Evolutionary conservation across 1,140 invertebrate genomes (phyloP), one percentile per base, ranked within the genome.

Genomic region (Aphelinus atriplicis): DNA sequence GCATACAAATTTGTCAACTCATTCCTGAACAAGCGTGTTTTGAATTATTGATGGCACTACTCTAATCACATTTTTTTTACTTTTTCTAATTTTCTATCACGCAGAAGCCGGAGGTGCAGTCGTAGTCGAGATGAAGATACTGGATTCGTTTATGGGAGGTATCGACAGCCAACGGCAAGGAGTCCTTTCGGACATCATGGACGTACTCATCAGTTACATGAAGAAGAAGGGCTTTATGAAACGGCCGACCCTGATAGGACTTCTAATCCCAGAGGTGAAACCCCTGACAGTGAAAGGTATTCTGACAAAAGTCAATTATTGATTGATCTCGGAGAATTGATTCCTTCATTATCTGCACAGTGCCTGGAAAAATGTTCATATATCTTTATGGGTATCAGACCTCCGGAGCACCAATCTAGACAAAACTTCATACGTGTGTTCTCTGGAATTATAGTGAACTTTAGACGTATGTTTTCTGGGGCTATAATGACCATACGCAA

Each of bases 231-330:
- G 84, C 94, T 95, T 79, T 95, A 95, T 85, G 94, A 95, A 89
- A 94, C 92, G 81, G 94, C 94, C 78, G 94, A 95, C 88, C 91
- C 92, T 84, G 92, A 93, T 81, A 89, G 92, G 84, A 87, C 85
- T 81, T 88, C 85, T 78, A 89, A 88, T 86, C 83, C 89, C 81
- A 84, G 86, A 88, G 93, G 89, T 74, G 94, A 94, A 86, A 94
- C 93, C 68, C 94, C 93, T 80, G 94, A 95, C 86, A 94, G 93
- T 88, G 94, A 94, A 91, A 95, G 94, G 94, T 95, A 92, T 62
- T 51, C 7, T 6, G 1, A 26, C 5, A 1, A 65, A 4, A 53
- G 9, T 53, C 9, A 5, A 53, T 53, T 5, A 5, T 53, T 53
- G 9, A 53, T 4, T 5, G 51, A 4, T 5, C 4, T 53, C 9